These are phyloP conservation scores for Neoaliturus tenellus DNA, from an alignment of 2,888 invertebrate species.

Conservation along the genomic window DNA sequence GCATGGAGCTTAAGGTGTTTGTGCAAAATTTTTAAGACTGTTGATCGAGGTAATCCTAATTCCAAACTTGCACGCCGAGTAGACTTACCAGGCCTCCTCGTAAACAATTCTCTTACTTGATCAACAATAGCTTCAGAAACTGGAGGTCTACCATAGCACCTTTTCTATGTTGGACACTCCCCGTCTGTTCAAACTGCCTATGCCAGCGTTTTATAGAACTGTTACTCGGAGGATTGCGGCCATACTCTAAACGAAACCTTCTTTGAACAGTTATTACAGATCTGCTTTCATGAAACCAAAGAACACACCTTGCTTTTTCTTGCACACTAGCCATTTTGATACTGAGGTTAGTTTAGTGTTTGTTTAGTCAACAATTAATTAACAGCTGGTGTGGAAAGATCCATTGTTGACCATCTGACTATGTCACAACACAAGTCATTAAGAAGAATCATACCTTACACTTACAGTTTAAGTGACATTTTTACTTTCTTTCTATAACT, in stretches of 20 bases:
- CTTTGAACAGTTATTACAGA: conserved; percentile 8
- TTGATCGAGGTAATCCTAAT: not conserved
- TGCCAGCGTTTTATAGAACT: conserved; percentile 21
- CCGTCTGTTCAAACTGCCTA: conserved; percentile 7
- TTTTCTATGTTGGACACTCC: conserved; percentile 28
- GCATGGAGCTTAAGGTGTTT: conserved; percentile 21
- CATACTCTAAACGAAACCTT: conserved; percentile 11
- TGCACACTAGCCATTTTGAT: conserved; percentile 2
- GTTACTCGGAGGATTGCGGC: not conserved
- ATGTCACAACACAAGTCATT: conserved; percentile 22
- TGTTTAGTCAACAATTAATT: not conserved
- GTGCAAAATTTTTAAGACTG: not conserved
- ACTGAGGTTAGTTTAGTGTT: not conserved
- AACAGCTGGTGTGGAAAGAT: not conserved
- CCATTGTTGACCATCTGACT: conserved; percentile 16
- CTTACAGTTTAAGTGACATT: conserved; percentile 17
- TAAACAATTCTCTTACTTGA: conserved; percentile 26
- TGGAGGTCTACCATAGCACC: not conserved
- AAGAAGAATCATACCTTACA: conserved; percentile 11
- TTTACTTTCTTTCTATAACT: not conserved
- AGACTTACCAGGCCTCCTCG: conserved; percentile 35
- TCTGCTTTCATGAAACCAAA: conserved; percentile 47
- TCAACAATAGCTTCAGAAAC: conserved; percentile 7
- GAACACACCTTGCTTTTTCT: conserved; percentile 26
- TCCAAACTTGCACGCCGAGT: conserved; percentile 45